Base-by-base conservation (phyloP, 2,888 invertebrate genomes). In the Agriopis marginaria region DNA sequence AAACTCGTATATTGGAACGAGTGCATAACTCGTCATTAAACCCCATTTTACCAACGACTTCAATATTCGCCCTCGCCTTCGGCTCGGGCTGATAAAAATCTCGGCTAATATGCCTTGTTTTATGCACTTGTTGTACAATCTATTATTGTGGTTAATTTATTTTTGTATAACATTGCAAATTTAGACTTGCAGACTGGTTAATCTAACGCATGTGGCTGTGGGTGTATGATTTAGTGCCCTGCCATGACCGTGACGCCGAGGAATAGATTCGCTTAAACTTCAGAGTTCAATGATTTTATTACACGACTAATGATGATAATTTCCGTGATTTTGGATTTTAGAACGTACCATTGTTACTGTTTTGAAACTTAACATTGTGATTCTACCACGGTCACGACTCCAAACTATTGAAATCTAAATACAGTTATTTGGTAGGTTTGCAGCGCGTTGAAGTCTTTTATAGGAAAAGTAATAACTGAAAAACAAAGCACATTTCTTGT, bases 251-350 rank as follows among this genome's bases (percentile, higher is more conserved):
- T 83, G 82, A 79, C 72, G 80, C 79, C 72, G 76, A 72, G 72
- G 73, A 72, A 80, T 76, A 78, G 77, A 75, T 75, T 77, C 74
- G 60, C 74, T 71, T 62, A 64, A 50, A 14, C 72, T 75, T 68
- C 72, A 72, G 73, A 83, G 82, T 83, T 84, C 80, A 82, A 81
- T 82, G 82, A 76, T 75, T 75, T 73, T 80, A 77, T 77, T 75
- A 76, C 58, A 63, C 66, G 62, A 58, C 62, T 76, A 73, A 78
- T 74, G 72, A 72, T 74, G 74, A 69, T 75, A 63, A 77, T 79
- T 79, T 78, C 72, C 73, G 67, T 75, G 71, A 71, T 75, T 78
- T 71, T 69, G 71, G 65, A 49, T 65, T 74, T 76, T 71, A 56
- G 64, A 66, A 67, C 68, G 75, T 75, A 81, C 77, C 72, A 78